Evolutionary conservation across 2,113 vertebrate species (phyloP), one percentile per base, ranked within the genome.

Genomic region (Boleophthalmus pectinirostris): DNA sequence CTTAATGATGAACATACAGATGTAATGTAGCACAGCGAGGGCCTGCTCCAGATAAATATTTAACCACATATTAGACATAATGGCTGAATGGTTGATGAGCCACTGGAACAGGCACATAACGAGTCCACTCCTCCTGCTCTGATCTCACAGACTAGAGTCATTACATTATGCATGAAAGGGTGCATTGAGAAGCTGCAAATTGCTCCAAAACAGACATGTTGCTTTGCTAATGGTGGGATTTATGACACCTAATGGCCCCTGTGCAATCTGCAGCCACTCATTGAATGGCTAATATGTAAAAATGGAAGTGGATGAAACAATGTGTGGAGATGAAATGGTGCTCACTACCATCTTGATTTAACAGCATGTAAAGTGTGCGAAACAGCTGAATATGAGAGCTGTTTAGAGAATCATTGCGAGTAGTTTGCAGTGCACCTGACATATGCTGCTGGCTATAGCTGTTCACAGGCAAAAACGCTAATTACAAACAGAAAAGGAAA

Each of bases 141-240:
- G 85, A 89, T 88, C 73, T 77, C 68, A 56, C 83, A 81, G 81
- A 89, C 80, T 82, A 54, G 87, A 86, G 77, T 67, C 84, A 76
- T 85, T 86, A 78, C 85, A 86, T 87, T 91, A 91, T 86, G 75
- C 85, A 88, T 87, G 79, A 87, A 89, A 76, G 81, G 58, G 75
- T 68, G 79, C 75, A 71, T 78, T 77, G 81, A 85, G 74, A 85
- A 88, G 85, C 83, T 46, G 73, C 80, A 91, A 86, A 87, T 90
- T 87, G 76, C 81, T 73, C 69, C 66, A 82, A 88, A 88, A 85
- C 70, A 82, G 82, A 82, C 77, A 85, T 80, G 76, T 86, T 85
- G 77, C 82, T 79, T 81, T 75, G 61, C 73, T 81, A 85, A 89
- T 88, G 86, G 72, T 21, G 65, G 75, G 68, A 85, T 85, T 84